Base-by-base conservation (phyloP, 2,113 vertebrate genomes). In the Syngnathus typhle region DNA sequence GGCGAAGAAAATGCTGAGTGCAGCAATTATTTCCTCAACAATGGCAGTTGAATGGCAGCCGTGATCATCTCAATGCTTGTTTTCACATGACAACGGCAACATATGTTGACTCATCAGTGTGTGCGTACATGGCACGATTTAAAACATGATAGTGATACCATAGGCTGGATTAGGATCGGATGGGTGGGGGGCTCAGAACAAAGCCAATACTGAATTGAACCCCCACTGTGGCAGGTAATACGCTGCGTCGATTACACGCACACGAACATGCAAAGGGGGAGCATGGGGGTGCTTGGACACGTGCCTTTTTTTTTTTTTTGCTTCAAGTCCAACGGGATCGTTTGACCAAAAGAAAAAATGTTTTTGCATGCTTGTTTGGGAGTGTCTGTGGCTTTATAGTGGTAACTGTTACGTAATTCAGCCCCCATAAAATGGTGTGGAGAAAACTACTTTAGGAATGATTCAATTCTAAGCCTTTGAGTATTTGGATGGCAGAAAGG, bases 81-180 rank as follows among this genome's bases (percentile, higher is more conserved):
- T 47, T 64, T 27, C 15, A 16, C 41, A 27, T 44, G 21, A 15
- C 38, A 27, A 41, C 60, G 55, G 10, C 1, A 32, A 18, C 63
- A 64, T 44, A 44, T 64, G 63, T 64, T 64, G 63, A 64, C 62
- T 19, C 44, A 43, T 61, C 39, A 23, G n/a, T n/a, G 37, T n/a
- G 58, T 39, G 19, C 16, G 16, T 41, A 58, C 5, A 58, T 36
- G 55, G 13, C 55, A 58, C 55, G 55, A 32, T 7, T 16, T 58
- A 32, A 58, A 58, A 58, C 27, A 36, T 36, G 55, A 58, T 36
- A 58, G 55, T 15, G 27, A 58, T 2, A 32, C 55, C 27, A 36
- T 8, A 27, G 55, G 13, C 55, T 13, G 55, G 32, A 36, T 58
- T 36, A 37, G 36, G 27, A 27, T 32, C 6, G 10, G 3, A 0